phyloP scores from a whole-genome alignment of 53 echinoderm and acorn worm genomes.

The Echinometra lucunter region DNA sequence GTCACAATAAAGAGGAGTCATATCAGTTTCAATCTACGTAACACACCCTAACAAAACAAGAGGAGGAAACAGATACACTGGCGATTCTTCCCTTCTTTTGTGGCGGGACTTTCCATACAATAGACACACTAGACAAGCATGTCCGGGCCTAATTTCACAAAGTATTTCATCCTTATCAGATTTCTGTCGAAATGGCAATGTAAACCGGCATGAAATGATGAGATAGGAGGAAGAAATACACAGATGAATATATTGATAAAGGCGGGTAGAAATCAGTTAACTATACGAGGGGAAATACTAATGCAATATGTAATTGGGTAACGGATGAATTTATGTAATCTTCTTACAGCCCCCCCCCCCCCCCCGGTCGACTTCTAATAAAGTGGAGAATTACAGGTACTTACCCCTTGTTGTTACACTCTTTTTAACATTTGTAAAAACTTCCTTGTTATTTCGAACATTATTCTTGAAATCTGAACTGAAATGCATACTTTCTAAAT shows the following conservation, averaged over 20 bases:
- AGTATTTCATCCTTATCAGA: conserved; percentile 68
- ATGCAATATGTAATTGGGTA: conserved; percentile 11
- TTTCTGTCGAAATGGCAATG: conserved; percentile 60
- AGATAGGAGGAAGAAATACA: conserved; percentile 7
- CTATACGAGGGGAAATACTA: conserved; percentile 5
- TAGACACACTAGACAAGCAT: conserved; percentile 50
- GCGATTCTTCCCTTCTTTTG: conserved; percentile 28
- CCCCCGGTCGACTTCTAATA: background rate
- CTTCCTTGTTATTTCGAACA: too few species aligned
- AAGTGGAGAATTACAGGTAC: background rate
- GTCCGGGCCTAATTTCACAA: conserved; percentile 71
- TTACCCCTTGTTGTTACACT: background rate
- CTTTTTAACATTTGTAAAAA: background rate
- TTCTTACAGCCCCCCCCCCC: background rate
- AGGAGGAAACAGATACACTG: conserved; percentile 25
- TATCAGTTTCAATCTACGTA: conserved; percentile 63
- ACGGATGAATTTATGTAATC: background rate
- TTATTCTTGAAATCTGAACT: background rate
- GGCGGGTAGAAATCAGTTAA: conserved; percentile 34
- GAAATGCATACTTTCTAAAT: background rate
- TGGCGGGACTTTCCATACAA: conserved; percentile 47
- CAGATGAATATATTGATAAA: conserved; percentile 30
- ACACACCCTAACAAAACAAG: conserved; percentile 68
- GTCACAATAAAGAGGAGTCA: conserved; percentile 14
- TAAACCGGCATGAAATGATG: conserved; percentile 43